These are phyloP conservation scores for Lathronympha strigana DNA, from an alignment of 2,888 invertebrate species.

Conservation along the genomic window DNA sequence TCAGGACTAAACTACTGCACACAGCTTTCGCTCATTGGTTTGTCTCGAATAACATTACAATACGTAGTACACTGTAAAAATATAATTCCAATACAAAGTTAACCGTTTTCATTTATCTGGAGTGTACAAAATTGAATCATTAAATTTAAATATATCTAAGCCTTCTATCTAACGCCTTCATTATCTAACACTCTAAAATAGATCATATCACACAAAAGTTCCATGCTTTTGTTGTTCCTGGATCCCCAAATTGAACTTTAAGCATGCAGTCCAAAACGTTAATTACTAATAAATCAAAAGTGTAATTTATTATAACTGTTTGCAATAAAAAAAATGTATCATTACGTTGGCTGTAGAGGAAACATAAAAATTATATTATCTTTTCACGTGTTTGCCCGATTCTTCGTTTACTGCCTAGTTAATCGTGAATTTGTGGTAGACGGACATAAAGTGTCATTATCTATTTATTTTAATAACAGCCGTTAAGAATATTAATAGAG, in stretches of 20 bases:
- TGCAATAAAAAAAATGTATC: conserved; percentile 68
- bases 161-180: background rate
- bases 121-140: background rate
- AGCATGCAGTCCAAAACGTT: conserved; percentile 27
- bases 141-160: background rate
- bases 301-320: conserved; percentile 72
- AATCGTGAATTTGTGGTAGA: conserved; percentile 58
- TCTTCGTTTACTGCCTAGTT: conserved; percentile 62
- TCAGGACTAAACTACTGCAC: no score
- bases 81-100: no score
- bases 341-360: conserved; percentile 65
- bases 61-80: no score
- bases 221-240: conserved; percentile 22
- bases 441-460: conserved; percentile 35
- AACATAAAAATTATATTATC: conserved; percentile 78
- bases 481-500: conserved; percentile 7
- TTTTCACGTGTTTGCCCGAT: conserved; percentile 72
- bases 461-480: conserved; percentile 26
- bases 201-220: conserved; percentile 18
- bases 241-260: conserved; percentile 24
- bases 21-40: no score
- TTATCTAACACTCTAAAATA: conserved; percentile 7
- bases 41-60: no score
- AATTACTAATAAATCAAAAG: conserved; percentile 70
- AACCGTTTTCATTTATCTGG: background rate